Base-by-base conservation (phyloP, 2,888 invertebrate species). In the Andrena chrysosceles region DNA sequence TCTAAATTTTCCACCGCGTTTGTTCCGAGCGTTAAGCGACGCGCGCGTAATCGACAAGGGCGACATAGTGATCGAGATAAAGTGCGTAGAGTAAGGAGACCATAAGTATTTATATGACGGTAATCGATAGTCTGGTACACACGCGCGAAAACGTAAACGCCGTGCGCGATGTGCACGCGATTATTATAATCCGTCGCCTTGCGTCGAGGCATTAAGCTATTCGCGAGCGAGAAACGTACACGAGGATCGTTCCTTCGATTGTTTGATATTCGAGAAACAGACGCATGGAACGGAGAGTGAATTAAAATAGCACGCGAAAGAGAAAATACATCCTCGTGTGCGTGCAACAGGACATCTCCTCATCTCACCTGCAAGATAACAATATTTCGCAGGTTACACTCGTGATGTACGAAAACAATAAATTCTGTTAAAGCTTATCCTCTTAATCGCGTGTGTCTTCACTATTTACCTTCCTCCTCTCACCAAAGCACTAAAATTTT, bases 381-480 rank as follows among this genome's bases (percentile, higher is more conserved):
- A 63, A 71, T 81, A 83, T 84, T 84, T 77, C 73, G 81, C 83
- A 81, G 85, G 75, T 81, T 73, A 87, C 84, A 72, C 74, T 85
- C 77, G 80, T 83, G 85, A 86, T 90, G 86, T 89, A 90, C 84
- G 83, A 83, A 79, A 90, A 90, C 83, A 89, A 90, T 90, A 90
- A 90, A 90, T 85, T 81, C 79, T 84, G 85, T 89, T 87, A 81
- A 85, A 81, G 56, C 82, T 56, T 81, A 49, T 56, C 60, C 29
- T 26, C 59, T 26, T 63, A 29, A 59, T 2, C 16, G 23, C 54
- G 31, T 13, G 20, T 7, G 23, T n/a, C 5, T 20, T 52, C 33
- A 4, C n/a, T 13, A 7, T 31, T 59, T 7, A 2, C 8, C 2
- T 54, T 8, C 10, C 1, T 10, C 16, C 42, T 4, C 16, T 16